These are phyloP conservation scores for Crenichthys baileyi DNA, from an alignment of 2,797 vertebrate genomes.

Conservation along the genomic window DNA sequence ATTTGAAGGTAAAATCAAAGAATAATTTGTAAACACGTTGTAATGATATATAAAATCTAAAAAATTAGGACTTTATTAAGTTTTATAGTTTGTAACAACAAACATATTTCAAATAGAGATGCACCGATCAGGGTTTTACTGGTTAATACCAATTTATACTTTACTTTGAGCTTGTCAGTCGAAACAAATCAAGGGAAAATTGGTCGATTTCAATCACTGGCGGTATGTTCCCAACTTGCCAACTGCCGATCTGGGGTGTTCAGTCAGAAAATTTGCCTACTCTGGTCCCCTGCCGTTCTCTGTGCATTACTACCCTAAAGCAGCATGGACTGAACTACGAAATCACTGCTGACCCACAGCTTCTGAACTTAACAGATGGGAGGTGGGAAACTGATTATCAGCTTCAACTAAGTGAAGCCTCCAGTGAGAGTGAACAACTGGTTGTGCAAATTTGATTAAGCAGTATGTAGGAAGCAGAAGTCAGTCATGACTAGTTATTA, in stretches of 20 bases:
- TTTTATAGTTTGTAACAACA: neutral
- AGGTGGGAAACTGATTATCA: conserved; percentile 42
- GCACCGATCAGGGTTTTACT: neutral
- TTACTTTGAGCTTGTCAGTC: neutral
- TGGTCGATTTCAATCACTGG: neutral
- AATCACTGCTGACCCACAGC: conserved; percentile 57
- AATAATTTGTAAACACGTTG: no score
- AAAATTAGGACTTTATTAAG: neutral
- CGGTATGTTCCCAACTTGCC: neutral
- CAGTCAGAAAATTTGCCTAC: neutral
- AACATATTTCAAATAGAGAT: neutral
- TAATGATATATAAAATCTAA: neutral
- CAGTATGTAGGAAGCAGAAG: conserved; percentile 52
- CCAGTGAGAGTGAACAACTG: conserved; percentile 12
- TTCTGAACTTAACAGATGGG: conserved; percentile 61
- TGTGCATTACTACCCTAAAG: neutral
- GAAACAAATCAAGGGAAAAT: neutral
- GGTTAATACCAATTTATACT: neutral
- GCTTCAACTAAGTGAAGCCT: conserved; percentile 26
- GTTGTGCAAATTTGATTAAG: conserved; percentile 47
- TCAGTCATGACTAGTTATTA: conserved; percentile 66
- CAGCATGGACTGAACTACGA: conserved; percentile 32
- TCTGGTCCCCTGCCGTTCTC: neutral
- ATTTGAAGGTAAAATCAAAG: neutral
- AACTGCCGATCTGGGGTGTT: neutral